A percentile compares a stretch with the other conserved stretches of the same genome.
phyloP scores from a whole-genome alignment of 2,888 invertebrate species.

The Asteroscopus sphinx region DNA sequence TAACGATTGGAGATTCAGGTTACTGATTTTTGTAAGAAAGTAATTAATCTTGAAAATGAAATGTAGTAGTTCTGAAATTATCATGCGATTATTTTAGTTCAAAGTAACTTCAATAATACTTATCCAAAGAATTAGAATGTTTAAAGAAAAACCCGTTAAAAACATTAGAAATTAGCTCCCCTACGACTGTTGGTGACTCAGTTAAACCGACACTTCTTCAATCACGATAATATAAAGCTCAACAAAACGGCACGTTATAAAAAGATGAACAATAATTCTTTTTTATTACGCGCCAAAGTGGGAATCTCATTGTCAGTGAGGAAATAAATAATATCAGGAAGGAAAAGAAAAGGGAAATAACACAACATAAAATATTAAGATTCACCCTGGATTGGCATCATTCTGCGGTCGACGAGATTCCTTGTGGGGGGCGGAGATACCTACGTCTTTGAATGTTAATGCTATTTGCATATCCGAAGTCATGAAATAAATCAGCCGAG shows the following conservation, averaged over 20 bases:
- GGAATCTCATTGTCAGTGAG: conserved; percentile 89
- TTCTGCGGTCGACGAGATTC: conserved; percentile 86
- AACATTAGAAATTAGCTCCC: conserved; percentile 1
- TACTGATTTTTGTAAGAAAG: too few relatives aligned
- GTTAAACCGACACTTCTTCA: conserved; percentile 76
- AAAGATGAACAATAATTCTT: conserved; percentile 90
- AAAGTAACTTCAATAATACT: neutral
- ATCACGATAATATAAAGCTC: conserved; percentile 83
- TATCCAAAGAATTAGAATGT: neutral
- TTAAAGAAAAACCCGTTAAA: neutral
- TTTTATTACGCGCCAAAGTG: conserved; percentile 89
- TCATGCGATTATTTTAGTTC: too few relatives aligned
- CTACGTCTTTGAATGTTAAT: conserved; percentile 88
- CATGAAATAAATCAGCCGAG: conserved; percentile 89
- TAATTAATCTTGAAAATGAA: too few relatives aligned
- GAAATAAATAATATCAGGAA: conserved; percentile 89
- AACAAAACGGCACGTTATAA: conserved; percentile 86
- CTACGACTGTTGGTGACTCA: conserved; percentile 21
- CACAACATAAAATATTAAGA: conserved; percentile 90
- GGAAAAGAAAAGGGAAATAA: conserved; percentile 88
- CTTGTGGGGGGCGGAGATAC: conserved; percentile 82
- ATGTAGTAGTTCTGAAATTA: too few relatives aligned
- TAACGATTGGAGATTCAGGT: too few relatives aligned
- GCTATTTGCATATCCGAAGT: conserved; percentile 90
- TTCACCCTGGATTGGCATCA: conserved; percentile 89